Base-by-base conservation (phyloP, 1,140 invertebrate genomes). In the Scaptomyza graminum region DNA sequence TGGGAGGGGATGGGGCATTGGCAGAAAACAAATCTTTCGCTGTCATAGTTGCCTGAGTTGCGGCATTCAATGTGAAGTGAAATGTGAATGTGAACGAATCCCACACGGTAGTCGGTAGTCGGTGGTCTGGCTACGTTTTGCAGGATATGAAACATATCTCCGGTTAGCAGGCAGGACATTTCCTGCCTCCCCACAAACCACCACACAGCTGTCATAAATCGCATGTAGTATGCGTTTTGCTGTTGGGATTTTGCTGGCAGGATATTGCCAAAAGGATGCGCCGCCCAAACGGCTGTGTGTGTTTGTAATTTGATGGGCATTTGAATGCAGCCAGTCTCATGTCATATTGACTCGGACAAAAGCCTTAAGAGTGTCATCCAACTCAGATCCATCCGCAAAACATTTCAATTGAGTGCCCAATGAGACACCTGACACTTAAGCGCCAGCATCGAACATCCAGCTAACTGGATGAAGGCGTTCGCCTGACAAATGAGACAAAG, bases 81-180 rank as follows among this genome's bases (percentile, higher is more conserved):
- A 65, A 73, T 67, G 18, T 22, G 67, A 69, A 61, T 68, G 60
- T 46, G 68, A 67, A 55, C 65, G 68, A 67, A 55, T 68, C 79
- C 75, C 66, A 15, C 78, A 76, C 68, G 73, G 57, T 56, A 39
- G 49, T 15, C 11, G 54, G 37, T 39, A 43, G 72, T 62, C 8
- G n/a, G 44, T 11, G 16, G 63, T 60, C 56, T 34, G 63, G 63
- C 62, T 64, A 62, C 61, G 71, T 87, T 77, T 78, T 75, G 59
- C 89, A 72, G 89, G 89, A 90, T 90, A 90, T 90, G 84, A 87
- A 90, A 87, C 84, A 73, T 87, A 90, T 90, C 89, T 90, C 89
- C 89, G 89, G 89, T 89, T 80, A 80, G 76, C 84, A 84, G 89
- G 89, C 89, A 87, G 89, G 89, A 90, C 89, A 90, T 90, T 87